These are phyloP conservation scores for Heloderma charlesbogerti DNA, from an alignment of 2,113 vertebrate species.

Conservation along the genomic window DNA sequence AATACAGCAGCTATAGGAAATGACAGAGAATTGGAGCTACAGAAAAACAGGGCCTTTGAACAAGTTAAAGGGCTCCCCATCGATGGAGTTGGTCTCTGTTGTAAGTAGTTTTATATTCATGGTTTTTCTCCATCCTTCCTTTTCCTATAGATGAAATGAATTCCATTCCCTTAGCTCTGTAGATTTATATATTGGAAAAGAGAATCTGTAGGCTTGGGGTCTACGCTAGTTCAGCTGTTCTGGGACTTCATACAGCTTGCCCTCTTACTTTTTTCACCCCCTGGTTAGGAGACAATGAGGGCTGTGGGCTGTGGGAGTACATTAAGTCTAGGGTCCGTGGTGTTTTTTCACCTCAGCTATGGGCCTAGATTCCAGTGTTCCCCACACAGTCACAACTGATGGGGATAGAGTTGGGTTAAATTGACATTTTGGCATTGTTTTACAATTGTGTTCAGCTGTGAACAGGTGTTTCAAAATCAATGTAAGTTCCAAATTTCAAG, in stretches of 20 bases:
- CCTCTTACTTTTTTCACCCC: not conserved
- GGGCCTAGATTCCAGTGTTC: no score
- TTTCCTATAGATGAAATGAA: not conserved
- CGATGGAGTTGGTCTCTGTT: not conserved
- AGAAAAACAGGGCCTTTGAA: not conserved
- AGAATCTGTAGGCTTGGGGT: not conserved
- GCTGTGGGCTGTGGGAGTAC: not conserved
- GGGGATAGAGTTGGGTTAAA: slow-evolving; percentile 3
- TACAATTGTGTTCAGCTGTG: slow-evolving; percentile 27
- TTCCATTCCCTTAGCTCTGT: not conserved
- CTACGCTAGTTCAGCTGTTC: not conserved
- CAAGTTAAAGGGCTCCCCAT: not conserved
- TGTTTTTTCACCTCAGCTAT: not conserved
- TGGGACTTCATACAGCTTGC: not conserved
- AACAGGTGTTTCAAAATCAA: slow-evolving; percentile 16
- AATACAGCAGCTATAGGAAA: not conserved
- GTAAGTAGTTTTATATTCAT: not conserved
- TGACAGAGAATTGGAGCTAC: not conserved
- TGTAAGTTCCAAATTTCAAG: slow-evolving; percentile 36
- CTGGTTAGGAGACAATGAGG: not conserved
- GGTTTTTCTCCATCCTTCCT: not conserved
- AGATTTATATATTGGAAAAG: not conserved
- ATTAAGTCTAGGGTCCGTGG: not conserved
- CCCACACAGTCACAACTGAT: not conserved
- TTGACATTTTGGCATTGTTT: slow-evolving; percentile 16